These are phyloP conservation scores for Euzetes globulus DNA, from an alignment of 2,888 invertebrate species.

Conservation along the genomic window DNA sequence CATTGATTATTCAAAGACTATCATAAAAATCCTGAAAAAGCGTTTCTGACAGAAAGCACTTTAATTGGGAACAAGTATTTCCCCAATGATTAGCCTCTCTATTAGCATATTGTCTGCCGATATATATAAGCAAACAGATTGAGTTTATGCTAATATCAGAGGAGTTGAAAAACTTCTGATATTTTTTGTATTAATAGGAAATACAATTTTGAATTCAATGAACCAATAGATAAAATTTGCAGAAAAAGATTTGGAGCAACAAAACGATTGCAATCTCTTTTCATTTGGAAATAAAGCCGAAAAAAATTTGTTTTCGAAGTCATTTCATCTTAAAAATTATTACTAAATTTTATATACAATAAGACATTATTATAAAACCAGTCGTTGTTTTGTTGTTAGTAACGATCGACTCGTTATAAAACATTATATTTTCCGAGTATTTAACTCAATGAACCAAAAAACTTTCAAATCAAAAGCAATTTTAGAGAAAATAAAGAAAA, in stretches of 20 bases:
- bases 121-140: background rate
- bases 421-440: no score
- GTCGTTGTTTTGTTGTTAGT: no score
- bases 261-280: background rate
- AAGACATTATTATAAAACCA: no score
- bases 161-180: background rate
- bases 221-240: conserved; percentile 14
- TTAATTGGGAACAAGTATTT: background rate
- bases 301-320: background rate
- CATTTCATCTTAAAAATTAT: no score
- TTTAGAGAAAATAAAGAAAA: background rate
- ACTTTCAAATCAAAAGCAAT: no score
- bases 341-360: no score
- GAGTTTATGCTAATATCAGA: background rate
- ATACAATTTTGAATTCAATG: conserved; percentile 17
- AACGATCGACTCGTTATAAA: no score
- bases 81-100: background rate
- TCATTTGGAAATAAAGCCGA: background rate
- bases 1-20: no score
- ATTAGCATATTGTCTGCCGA: background rate
- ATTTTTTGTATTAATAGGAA: conserved; percentile 9
- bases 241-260: background rate
- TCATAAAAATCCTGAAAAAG: no score
- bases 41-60: no score
- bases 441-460: no score